Evolutionary conservation across 2,888 invertebrate genomes (phyloP), one percentile per base, ranked within the genome.

Genomic region (Lithosia quadra): DNA sequence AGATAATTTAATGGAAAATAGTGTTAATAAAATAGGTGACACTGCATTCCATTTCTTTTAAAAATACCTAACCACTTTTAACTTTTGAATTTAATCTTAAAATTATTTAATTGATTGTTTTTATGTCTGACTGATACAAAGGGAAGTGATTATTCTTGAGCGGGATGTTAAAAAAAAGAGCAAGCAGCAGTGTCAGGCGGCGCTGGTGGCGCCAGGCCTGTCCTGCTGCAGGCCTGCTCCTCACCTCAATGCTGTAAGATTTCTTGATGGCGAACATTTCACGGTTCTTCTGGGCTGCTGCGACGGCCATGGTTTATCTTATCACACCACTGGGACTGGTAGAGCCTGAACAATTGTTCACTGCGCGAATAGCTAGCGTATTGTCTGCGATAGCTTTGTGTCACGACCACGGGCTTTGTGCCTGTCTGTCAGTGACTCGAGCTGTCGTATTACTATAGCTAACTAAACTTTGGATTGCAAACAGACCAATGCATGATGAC

Each of bases 211-310:
- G 64, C 69, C 63, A 63, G 70, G 71, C 68, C 77, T 34, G 70
- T 68, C 71, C 78, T 77, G 81, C 76, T 64, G 79, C 78, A 72
- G 80, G 77, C 81, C 79, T 81, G 80, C 79, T 88, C 95, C 97
- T 97, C 95, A 98, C 99, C 98, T 99, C 99, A 93, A 99, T 98
- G 96, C 98, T 98, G 96, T 99, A 99, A 81, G 98, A 98, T 93
- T 99, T 99, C 96, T 98, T 98, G 96, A 98, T 98, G 92, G 98
- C 98, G 96, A 98, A 98, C 97, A 98, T 97, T 95, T 98, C 98
- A 92, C 98, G 97, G 95, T 98, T 98, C 96, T 98, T 98, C 95
- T 98, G 98, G 80, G 98, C 98, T 91, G 98, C 98, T 91, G 98
- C 98, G 88, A 98, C 98, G 95, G 98, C 98, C 97, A 98, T 98